A percentile compares a stretch with the other conserved stretches of the same genome.
Conservation (phyloP, 2,888 invertebrate genomes). For the Drosophila lutescens region DNA sequence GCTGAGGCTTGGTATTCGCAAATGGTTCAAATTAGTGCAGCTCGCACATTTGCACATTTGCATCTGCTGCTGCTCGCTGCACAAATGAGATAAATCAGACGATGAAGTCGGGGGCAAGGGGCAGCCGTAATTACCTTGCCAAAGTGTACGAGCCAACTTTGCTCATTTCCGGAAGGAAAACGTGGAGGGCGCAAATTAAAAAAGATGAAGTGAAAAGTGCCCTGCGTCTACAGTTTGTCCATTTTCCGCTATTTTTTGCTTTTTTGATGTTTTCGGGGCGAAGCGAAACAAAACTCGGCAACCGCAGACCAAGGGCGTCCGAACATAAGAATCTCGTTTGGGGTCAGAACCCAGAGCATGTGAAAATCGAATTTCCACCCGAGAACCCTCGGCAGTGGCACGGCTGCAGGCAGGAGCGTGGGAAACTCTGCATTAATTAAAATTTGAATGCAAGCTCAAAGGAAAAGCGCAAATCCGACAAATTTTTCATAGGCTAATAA, state of each 20-base stretch:
- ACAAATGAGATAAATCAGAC: constrained; percentile 41
- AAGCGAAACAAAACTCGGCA: constrained; percentile 37
- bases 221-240: constrained; percentile 37
- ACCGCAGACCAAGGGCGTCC: constrained; percentile 41
- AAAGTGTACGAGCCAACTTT: constrained; percentile 43
- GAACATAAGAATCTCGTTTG: constrained; percentile 55
- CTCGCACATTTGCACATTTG: constrained; percentile 21
- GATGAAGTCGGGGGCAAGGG: constrained; percentile 6
- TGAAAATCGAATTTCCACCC: constrained; percentile 42
- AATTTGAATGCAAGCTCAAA: constrained; percentile 73
- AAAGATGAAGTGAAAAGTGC: constrained; percentile 47
- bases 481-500: constrained; percentile 80
- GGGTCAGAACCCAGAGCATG: constrained; percentile 38
- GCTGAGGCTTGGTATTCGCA: constrained; percentile 7
- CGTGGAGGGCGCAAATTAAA: constrained; percentile 59
- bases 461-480: constrained; percentile 75
- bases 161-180: constrained; percentile 50
- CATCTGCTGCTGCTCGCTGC: constrained; percentile 21
- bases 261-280: constrained; percentile 4
- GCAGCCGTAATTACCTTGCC: constrained; percentile 59
- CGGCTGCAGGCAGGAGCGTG: constrained; percentile 31
- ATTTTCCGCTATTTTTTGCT: constrained; percentile 7
- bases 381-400: constrained; percentile 23
- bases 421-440: constrained; percentile 73
- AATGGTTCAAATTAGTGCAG: constrained; percentile 29